Percentiles rank a stretch among this genome's conserved stretches.
Evolutionary conservation across 1,140 invertebrate genomes (phyloP).

Genomic region (Lutraria rhynchaena): DNA sequence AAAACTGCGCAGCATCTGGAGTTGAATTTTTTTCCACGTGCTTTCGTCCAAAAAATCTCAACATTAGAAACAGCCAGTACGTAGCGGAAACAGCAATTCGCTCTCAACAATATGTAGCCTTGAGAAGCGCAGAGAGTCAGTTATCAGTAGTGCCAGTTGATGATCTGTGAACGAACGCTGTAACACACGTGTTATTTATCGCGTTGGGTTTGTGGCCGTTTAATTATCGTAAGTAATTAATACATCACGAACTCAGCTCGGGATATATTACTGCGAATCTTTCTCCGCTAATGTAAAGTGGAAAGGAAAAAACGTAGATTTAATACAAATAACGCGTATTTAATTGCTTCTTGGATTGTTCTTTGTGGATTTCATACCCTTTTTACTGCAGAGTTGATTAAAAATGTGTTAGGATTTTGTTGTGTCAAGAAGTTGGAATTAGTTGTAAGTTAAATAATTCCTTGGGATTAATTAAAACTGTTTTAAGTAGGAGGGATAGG

Average conservation of each 20-base stretch:
- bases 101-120: too few species aligned
- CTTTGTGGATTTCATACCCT: not conserved
- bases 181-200: slow-evolving; percentile 26
- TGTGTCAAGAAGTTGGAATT: not conserved
- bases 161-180: not conserved
- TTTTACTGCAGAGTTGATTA: slow-evolving; percentile 1
- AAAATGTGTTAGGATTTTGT: slow-evolving; percentile 1
- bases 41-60: too few species aligned
- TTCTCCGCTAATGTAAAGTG: not conserved
- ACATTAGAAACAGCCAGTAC: too few species aligned
- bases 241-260: slow-evolving; percentile 10
- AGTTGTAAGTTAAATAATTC: too few species aligned
- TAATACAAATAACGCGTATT: too few species aligned
- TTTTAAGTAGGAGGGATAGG: too few species aligned
- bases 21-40: too few species aligned
- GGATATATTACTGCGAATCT: slow-evolving; percentile 12
- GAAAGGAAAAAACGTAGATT: not conserved
- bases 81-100: too few species aligned
- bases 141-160: not conserved
- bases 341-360: too few species aligned
- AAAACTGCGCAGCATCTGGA: too few species aligned
- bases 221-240: slow-evolving; percentile 28
- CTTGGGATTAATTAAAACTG: too few species aligned
- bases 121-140: not conserved
- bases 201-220: slow-evolving; percentile 11